phyloP scores from a whole-genome alignment of 2,797 vertebrate genomes.

The Podarcis lilfordi region DNA sequence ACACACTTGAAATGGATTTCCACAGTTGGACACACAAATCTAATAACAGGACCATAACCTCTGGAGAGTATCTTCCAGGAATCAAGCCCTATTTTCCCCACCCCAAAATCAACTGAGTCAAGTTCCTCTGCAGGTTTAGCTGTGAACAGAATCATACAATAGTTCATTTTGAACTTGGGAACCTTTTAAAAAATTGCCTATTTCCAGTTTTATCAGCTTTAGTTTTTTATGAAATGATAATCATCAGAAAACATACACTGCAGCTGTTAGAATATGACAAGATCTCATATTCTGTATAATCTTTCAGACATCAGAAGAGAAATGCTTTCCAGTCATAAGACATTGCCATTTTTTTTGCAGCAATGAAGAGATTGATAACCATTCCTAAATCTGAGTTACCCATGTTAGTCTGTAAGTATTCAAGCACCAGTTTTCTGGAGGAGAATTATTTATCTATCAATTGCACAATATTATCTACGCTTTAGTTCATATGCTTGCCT shows the following conservation, averaged over 20 bases:
- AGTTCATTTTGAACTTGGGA: not conserved
- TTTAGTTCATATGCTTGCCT: not conserved
- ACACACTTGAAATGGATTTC: not conserved
- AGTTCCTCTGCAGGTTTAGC: not conserved
- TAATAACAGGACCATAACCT: not conserved
- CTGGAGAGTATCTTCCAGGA: not conserved
- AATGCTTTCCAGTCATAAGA: conserved; percentile 39
- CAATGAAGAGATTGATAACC: not conserved
- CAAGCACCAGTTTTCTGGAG: not conserved
- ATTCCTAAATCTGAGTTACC: not conserved
- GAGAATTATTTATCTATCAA: not conserved
- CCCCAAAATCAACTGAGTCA: not conserved
- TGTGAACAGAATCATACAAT: not conserved
- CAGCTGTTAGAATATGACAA: not conserved
- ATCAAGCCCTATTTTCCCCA: not conserved
- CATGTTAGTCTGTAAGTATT: not conserved
- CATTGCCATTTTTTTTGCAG: conserved; percentile 28
- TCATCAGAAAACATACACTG: not conserved
- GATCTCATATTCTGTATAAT: not conserved
- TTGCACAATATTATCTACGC: not conserved
- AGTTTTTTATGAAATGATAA: not conserved
- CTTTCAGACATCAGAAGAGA: not conserved
- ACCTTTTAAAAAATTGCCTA: not conserved
- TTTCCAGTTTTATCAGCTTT: not conserved
- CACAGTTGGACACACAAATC: not conserved